Conservation (phyloP, 2,888 invertebrate species). For the Clusia tigrina region DNA sequence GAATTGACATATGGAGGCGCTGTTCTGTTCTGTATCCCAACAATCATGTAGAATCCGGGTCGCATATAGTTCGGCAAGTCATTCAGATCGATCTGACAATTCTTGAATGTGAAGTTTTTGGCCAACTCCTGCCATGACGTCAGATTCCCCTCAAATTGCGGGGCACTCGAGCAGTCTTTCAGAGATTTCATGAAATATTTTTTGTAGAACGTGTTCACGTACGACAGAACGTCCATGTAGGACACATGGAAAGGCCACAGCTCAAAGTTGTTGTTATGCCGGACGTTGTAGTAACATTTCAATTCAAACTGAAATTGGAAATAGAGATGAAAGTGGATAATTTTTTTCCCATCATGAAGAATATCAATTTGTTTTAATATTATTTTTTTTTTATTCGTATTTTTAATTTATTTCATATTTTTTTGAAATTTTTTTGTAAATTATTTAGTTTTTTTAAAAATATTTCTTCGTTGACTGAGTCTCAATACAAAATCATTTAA, state of each 20-base stretch:
- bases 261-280: slow-evolving; percentile 1
- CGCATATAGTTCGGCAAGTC: neutral
- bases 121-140: neutral
- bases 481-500: no score
- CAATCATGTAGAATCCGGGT: slow-evolving; percentile 9
- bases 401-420: no score
- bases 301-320: neutral
- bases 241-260: neutral
- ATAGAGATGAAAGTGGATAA: no score
- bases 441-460: no score
- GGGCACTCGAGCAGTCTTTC: neutral
- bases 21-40: neutral
- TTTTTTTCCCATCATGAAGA: no score
- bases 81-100: neutral
- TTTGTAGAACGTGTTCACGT: neutral
- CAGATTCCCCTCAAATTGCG: neutral
- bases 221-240: neutral
- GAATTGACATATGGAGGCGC: neutral
- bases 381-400: no score
- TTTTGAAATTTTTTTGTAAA: no score
- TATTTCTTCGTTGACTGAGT: no score
- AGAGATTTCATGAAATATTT: neutral
- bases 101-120: neutral
- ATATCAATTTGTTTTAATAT: no score
- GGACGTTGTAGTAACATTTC: neutral